Evolutionary conservation across 2,888 invertebrate species (phyloP), one percentile per base, ranked within the genome.

Genomic region (Acleris literana): DNA sequence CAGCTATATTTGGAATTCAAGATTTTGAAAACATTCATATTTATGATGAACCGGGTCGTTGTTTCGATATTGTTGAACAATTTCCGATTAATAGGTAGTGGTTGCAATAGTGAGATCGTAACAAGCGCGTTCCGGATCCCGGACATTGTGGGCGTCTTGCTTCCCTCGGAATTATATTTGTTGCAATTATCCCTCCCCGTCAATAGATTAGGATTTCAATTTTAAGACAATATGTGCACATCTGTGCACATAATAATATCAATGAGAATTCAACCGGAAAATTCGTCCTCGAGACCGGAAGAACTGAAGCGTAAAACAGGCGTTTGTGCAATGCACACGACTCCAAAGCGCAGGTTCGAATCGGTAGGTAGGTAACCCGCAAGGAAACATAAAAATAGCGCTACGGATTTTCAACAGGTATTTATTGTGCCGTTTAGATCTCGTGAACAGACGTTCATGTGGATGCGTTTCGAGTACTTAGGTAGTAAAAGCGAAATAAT

Each of bases 121-220:
- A 84, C 86, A 77, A 75, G 70, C 71, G 74, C 74, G 76, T 59
- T 70, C 71, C 74, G 75, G 73, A 74, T 72, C 72, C 71, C 59
- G 60, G 53, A 63, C 61, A 61, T 56, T 58, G 44, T 65, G 69
- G 63, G 63, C 51, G 64, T 72, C 11, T 76, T 74, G 77, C 77
- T 74, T 76, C 79, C 78, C 78, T 67, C 70, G 68, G 64, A 55
- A 63, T 69, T 72, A 69, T 65, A 17, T 70, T 68, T 56, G 64
- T 57, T 69, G 57, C 70, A 64, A 67, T 69, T 67, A 54, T 18
- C 25, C 25, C 25, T 25, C 43, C 44, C 29, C 20, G 25, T 43
- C 18, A 57, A 39, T 55, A 39, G 46, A 52, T 56, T 20, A 65
- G 33, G 25, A 39, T 51, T 44, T 44, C n/a, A 17, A 46, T 46